Conservation (phyloP, 2,113 vertebrate genomes). For the Perca flavescens region DNA sequence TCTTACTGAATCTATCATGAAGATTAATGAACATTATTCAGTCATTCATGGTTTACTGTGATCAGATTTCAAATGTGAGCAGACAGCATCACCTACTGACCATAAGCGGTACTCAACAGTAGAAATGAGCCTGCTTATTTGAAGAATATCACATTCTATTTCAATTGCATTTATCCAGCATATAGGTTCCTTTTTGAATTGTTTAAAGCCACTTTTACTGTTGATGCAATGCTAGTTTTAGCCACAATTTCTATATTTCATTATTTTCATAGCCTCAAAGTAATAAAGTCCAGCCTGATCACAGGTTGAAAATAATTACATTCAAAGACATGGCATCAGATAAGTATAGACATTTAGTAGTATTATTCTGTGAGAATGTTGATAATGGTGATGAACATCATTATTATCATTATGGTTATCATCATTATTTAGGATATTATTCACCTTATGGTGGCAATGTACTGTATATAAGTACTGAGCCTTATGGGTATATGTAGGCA, state of each 20-base stretch:
- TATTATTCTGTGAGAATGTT: too few species aligned
- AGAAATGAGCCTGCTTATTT: background rate
- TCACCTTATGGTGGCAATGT: too few species aligned
- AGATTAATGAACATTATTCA: slow-evolving; percentile 75
- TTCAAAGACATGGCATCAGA: background rate
- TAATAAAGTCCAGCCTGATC: background rate
- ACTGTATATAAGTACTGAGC: too few species aligned
- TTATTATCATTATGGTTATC: too few species aligned
- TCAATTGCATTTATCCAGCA: background rate
- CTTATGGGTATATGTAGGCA: too few species aligned
- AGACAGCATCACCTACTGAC: slow-evolving; percentile 66
- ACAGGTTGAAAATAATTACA: background rate
- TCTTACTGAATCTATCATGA: slow-evolving; percentile 68
- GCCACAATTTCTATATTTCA: background rate
- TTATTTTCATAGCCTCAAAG: background rate
- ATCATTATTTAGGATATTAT: too few species aligned
- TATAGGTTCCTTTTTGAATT: background rate
- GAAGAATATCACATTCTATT: background rate
- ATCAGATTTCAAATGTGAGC: slow-evolving; percentile 38
- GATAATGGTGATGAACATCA: too few species aligned
- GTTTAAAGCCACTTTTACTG: background rate
- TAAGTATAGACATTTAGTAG: too few species aligned
- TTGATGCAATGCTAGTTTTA: background rate
- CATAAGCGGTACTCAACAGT: background rate
- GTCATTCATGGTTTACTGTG: slow-evolving; percentile 55